phyloP scores from a whole-genome alignment of 2,797 vertebrate genomes.

The Gallinago nigripennis region DNA sequence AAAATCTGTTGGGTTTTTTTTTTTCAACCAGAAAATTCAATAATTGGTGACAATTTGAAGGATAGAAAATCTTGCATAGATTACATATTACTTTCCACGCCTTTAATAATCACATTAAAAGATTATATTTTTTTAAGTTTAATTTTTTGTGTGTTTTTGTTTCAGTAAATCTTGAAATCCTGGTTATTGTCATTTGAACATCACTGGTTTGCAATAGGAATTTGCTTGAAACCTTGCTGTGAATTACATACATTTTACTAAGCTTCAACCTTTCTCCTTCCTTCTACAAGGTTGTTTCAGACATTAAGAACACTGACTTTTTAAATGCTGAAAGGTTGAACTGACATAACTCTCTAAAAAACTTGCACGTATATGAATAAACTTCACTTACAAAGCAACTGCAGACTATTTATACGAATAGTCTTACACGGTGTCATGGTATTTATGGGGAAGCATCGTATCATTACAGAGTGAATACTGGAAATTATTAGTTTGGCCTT shows the following conservation, averaged over 20 bases:
- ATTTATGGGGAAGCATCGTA: background rate
- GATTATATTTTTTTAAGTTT: too few species aligned
- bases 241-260: background rate
- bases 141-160: background rate
- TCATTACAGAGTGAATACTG: background rate
- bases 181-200: background rate
- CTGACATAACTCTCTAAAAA: background rate
- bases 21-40: background rate
- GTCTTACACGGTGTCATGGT: background rate
- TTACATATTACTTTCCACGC: background rate
- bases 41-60: background rate
- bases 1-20: background rate
- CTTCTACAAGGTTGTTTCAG: background rate
- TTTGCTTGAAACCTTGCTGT: background rate
- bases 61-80: background rate
- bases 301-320: background rate
- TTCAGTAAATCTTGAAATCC: background rate
- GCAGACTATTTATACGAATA: background rate
- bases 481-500: constrained; percentile 20
- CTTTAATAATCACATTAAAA: background rate
- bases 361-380: background rate
- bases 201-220: background rate
- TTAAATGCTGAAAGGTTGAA: background rate
- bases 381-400: background rate
- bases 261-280: background rate